Conservation (phyloP, 2,888 invertebrate species). For the Crocallis elinguaria region DNA sequence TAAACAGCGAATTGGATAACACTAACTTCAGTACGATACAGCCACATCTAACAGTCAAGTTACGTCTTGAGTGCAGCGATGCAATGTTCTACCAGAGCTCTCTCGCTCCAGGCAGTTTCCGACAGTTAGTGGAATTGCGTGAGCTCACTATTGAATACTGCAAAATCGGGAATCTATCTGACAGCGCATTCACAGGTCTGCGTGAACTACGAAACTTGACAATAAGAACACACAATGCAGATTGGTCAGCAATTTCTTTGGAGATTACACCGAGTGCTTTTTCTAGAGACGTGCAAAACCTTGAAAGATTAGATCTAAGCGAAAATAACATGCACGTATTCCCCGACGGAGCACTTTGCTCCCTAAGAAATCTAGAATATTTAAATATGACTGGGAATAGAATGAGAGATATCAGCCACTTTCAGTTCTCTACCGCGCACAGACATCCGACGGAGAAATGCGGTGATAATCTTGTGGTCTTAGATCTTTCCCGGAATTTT, state of each 20-base stretch:
- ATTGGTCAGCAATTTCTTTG: slow-evolving; percentile 92
- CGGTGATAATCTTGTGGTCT: slow-evolving; percentile 87
- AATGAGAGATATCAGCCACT: slow-evolving; percentile 89
- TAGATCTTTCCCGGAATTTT: slow-evolving; percentile 92
- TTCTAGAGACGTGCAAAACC: slow-evolving; percentile 88
- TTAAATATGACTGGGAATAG: slow-evolving; percentile 92
- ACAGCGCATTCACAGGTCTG: slow-evolving; percentile 92
- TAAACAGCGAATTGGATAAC: slow-evolving; percentile 92
- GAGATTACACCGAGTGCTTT: slow-evolving; percentile 91
- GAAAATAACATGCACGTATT: slow-evolving; percentile 93
- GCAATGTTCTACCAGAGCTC: slow-evolving; percentile 92
- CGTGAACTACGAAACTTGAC: slow-evolving; percentile 91
- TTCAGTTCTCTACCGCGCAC: slow-evolving; percentile 87
- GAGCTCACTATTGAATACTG: slow-evolving; percentile 93
- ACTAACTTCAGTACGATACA: slow-evolving; percentile 94
- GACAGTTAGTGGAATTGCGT: slow-evolving; percentile 89
- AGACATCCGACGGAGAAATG: slow-evolving; percentile 87
- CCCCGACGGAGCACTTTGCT: slow-evolving; percentile 91
- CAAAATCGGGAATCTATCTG: slow-evolving; percentile 92
- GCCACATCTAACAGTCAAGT: slow-evolving; percentile 90
- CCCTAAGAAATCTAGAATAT: slow-evolving; percentile 89
- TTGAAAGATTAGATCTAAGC: slow-evolving; percentile 90
- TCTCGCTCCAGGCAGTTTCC: slow-evolving; percentile 90
- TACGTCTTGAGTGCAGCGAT: slow-evolving; percentile 92
- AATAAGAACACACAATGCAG: slow-evolving; percentile 92